phyloP scores from a whole-genome alignment of 2,888 invertebrate genomes.

The Serripes groenlandicus region DNA sequence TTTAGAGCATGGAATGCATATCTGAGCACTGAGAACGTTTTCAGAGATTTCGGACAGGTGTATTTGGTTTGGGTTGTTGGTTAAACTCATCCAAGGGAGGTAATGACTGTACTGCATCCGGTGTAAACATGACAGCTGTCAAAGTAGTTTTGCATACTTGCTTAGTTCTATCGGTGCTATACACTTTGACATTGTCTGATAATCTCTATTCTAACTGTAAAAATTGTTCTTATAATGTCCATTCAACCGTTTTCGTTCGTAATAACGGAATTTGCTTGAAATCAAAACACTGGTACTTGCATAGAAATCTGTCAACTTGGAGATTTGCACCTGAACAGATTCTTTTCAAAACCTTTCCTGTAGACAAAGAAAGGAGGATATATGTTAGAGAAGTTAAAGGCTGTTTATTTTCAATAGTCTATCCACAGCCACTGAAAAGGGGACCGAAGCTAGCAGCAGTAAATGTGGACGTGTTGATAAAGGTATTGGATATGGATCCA shows the following conservation, averaged over 20 bases:
- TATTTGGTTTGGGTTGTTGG: slow-evolving; percentile 26
- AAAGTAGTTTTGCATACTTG: background rate
- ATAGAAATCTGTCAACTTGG: slow-evolving; percentile 62
- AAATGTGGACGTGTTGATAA: slow-evolving; percentile 69
- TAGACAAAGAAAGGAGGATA: slow-evolving; percentile 78
- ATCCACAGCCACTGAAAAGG: slow-evolving; percentile 74
- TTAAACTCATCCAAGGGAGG: slow-evolving; percentile 26
- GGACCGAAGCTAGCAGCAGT: slow-evolving; percentile 70
- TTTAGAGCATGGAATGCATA: too few relatives aligned
- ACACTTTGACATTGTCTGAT: background rate
- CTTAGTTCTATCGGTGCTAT: background rate
- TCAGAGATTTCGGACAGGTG: too few relatives aligned
- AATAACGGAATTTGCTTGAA: slow-evolving; percentile 18
- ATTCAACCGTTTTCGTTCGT: background rate
- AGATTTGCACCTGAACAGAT: slow-evolving; percentile 62
- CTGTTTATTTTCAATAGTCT: slow-evolving; percentile 78
- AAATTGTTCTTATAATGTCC: background rate
- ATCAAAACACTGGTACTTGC: slow-evolving; percentile 35
- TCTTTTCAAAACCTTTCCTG: slow-evolving; percentile 72
- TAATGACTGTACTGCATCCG: slow-evolving; percentile 30
- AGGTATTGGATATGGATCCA: slow-evolving; percentile 76
- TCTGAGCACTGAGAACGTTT: too few relatives aligned
- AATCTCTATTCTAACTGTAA: background rate
- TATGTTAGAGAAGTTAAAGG: slow-evolving; percentile 89
- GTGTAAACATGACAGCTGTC: slow-evolving; percentile 54